Conservation (phyloP, 2,797 vertebrate genomes). For the Limosa lapponica region DNA sequence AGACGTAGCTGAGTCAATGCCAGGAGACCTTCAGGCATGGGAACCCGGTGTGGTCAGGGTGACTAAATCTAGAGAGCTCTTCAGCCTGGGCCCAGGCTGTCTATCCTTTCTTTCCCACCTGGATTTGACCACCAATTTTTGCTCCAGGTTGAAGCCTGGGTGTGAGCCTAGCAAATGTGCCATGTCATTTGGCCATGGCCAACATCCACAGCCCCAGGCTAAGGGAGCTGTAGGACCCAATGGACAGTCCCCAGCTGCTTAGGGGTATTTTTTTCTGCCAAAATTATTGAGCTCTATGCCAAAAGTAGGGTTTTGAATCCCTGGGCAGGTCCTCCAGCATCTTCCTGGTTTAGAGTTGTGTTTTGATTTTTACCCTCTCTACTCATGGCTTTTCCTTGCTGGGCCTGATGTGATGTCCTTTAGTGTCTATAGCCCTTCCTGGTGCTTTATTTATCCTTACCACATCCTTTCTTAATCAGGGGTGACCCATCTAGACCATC, state of each 20-base stretch:
- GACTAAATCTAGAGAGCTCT: neutral
- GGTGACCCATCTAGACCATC: neutral
- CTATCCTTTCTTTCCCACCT: neutral
- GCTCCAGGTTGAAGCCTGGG: neutral
- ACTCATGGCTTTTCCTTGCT: neutral
- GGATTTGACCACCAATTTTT: neutral
- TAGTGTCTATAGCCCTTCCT: neutral
- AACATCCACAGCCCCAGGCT: neutral
- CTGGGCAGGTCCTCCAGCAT: neutral
- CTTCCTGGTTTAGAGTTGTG: accelerated
- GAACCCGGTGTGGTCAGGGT: neutral
- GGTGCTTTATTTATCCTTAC: neutral
- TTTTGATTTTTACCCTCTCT: neutral
- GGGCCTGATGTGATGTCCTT: neutral
- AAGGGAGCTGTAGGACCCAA: neutral
- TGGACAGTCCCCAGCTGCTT: neutral
- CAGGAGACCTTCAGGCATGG: accelerated
- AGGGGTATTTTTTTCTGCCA: neutral
- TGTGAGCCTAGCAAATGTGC: accelerated
- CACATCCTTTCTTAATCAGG: neutral
- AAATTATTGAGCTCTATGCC: accelerated
- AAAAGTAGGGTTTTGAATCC: neutral
- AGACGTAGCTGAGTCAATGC: neutral
- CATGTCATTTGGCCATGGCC: accelerated
- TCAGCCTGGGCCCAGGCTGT: neutral